Evolutionary conservation across 2,888 invertebrate species (phyloP).

Genomic region (Amphipyra tragopoginis): DNA sequence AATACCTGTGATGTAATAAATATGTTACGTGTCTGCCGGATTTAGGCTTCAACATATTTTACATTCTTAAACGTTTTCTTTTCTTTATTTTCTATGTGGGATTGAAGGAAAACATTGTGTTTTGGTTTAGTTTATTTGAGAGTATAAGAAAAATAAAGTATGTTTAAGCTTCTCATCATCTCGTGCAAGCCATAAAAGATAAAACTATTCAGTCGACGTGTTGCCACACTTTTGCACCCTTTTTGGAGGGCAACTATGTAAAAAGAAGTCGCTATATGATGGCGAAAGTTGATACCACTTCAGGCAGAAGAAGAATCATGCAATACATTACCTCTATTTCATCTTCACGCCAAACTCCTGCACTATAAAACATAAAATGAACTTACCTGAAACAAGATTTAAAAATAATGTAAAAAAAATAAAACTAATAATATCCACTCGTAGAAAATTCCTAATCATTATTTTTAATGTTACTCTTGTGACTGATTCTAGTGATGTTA

Average conservation of each 20-base stretch:
- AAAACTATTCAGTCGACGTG: too few relatives aligned
- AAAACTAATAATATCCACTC: conserved; percentile 36
- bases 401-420: conserved; percentile 40
- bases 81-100: conserved; percentile 11
- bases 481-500: conserved; percentile 59
- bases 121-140: too few relatives aligned
- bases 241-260: too few relatives aligned
- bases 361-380: conserved; percentile 51
- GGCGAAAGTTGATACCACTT: too few relatives aligned
- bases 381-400: conserved; percentile 62
- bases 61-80: conserved; percentile 19
- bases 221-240: too few relatives aligned
- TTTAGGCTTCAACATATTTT: conserved; percentile 31
- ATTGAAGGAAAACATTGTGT: conserved; percentile 11
- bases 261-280: too few relatives aligned
- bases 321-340: conserved; percentile 38
- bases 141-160: too few relatives aligned
- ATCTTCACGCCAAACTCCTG: conserved; percentile 11
- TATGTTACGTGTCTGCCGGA: conserved; percentile 19
- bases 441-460: conserved; percentile 66
- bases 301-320: conserved; percentile 17
- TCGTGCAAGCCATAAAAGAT: too few relatives aligned
- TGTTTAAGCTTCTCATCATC: too few relatives aligned
- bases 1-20: conserved; percentile 49
- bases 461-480: conserved; percentile 63